Conservation (phyloP, 2,888 invertebrate genomes). For the Euplagia quadripunctaria region DNA sequence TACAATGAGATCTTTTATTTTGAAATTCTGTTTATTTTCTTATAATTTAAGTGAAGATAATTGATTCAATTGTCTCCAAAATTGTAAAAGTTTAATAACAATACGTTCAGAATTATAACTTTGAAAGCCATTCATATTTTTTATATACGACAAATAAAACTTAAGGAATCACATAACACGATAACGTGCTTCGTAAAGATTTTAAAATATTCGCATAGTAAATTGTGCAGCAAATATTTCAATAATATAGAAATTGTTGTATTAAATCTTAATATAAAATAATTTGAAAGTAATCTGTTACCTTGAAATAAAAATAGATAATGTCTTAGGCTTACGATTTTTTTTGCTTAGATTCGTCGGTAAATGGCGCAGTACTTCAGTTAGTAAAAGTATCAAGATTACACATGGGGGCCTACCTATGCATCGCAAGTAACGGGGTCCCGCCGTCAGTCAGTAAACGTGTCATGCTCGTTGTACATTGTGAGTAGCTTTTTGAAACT, state of each 20-base stretch:
- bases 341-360: constrained; percentile 85
- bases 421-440: constrained; percentile 93
- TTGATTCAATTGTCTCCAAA: background rate
- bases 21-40: background rate
- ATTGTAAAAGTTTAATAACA: background rate
- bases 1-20: background rate
- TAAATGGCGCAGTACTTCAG: constrained; percentile 89
- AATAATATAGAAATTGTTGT: background rate
- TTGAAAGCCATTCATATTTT: background rate
- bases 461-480: constrained; percentile 93
- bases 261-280: too few species aligned
- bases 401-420: constrained; percentile 93
- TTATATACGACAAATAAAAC: background rate
- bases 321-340: background rate
- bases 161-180: background rate
- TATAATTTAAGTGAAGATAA: background rate
- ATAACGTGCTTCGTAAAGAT: too few species aligned
- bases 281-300: too few species aligned
- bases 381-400: constrained; percentile 90
- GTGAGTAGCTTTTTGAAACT: constrained; percentile 85
- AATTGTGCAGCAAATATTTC: background rate
- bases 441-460: constrained; percentile 93
- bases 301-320: background rate
- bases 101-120: background rate
- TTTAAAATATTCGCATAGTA: background rate